Evolutionary conservation across 2,888 invertebrate genomes (phyloP).

Genomic region (Terebella lapidaria): DNA sequence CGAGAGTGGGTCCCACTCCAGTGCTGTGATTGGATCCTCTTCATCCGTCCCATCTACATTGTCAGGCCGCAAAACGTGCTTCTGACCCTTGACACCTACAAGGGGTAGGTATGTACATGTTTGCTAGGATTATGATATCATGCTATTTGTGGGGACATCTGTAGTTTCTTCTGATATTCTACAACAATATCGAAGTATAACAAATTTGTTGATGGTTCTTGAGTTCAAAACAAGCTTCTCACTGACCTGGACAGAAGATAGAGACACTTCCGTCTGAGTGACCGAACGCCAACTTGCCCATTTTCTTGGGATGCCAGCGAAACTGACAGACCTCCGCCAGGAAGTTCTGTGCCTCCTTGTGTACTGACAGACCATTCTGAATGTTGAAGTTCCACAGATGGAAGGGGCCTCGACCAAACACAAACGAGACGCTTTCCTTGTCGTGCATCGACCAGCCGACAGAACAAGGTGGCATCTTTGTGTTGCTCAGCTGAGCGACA

Average conservation of each 20-base stretch:
- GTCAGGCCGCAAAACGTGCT: constrained; percentile 37
- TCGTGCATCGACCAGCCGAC: constrained; percentile 49
- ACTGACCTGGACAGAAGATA: constrained; percentile 39
- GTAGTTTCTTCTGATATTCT: not conserved
- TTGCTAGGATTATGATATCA: too few relatives aligned
- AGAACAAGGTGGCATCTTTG: constrained; percentile 33
- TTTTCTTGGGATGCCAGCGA: constrained; percentile 46
- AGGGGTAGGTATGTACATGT: too few relatives aligned
- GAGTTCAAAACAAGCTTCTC: not conserved
- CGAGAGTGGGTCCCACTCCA: constrained; percentile 55
- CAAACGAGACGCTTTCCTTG: constrained; percentile 35
- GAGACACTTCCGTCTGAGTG: constrained; percentile 51
- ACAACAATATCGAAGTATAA: not conserved
- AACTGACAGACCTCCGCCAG: constrained; percentile 36
- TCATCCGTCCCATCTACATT: constrained; percentile 28
- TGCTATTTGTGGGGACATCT: too few relatives aligned
- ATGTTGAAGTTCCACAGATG: constrained; percentile 37
- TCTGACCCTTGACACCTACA: constrained; percentile 22
- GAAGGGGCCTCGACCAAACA: constrained; percentile 41
- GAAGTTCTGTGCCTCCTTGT: constrained; percentile 38
- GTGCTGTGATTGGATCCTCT: constrained; percentile 39
- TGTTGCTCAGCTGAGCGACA: constrained; percentile 37
- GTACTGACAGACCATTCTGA: constrained; percentile 6
- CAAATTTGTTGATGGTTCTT: not conserved
- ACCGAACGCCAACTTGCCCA: constrained; percentile 47